phyloP scores from a whole-genome alignment of 2,113 vertebrate species.

The Barbus barbus region DNA sequence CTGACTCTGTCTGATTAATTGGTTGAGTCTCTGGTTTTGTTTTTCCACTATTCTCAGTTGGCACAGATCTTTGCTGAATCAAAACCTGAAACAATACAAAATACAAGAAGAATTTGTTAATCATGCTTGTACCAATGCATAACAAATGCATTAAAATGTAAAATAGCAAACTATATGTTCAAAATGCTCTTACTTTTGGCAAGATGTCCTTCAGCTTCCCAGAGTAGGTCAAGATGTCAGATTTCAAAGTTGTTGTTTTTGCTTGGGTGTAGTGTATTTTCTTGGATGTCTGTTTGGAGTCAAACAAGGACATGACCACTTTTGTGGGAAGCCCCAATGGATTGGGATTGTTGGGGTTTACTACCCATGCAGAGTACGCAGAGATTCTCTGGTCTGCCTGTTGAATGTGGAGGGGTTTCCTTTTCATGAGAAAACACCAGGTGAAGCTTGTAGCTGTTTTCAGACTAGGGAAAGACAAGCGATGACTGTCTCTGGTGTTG shows the following conservation, averaged over 20 bases:
- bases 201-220: constrained; percentile 90
- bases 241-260: constrained; percentile 83
- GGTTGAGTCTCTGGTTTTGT: constrained; percentile 80
- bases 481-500: constrained; percentile 79
- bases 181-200: constrained; percentile 79
- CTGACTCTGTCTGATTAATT: constrained; percentile 80
- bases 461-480: constrained; percentile 87
- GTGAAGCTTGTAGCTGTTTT: constrained; percentile 93
- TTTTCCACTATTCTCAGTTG: constrained; percentile 83
- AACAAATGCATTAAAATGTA: not conserved
- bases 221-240: constrained; percentile 90
- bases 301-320: constrained; percentile 91
- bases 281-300: constrained; percentile 91
- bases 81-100: constrained; percentile 61
- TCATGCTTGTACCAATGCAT: not conserved
- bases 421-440: constrained; percentile 95
- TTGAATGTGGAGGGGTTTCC: constrained; percentile 83
- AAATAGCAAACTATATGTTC: not conserved
- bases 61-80: constrained; percentile 74
- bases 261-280: constrained; percentile 90
- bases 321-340: constrained; percentile 93
- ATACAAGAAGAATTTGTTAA: constrained; percentile 14
- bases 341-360: constrained; percentile 85
- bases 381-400: constrained; percentile 90
- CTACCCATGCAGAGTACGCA: constrained; percentile 86